phyloP scores from a whole-genome alignment of 2,888 invertebrate genomes.

The Drepana falcataria region DNA sequence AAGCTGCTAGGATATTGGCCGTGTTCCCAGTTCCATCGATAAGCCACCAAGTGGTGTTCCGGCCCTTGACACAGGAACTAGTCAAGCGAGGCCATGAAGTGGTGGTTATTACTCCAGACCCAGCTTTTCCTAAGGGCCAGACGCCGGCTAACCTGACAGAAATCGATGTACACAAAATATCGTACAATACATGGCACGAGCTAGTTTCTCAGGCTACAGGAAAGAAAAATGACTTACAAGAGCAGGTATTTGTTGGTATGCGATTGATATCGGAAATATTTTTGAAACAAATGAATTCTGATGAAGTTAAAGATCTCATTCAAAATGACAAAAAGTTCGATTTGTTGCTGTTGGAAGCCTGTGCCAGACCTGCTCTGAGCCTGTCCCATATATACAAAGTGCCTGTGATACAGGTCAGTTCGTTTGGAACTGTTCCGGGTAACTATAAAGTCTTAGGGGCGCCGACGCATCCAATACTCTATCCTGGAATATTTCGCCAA shows the following conservation, averaged over 20 bases:
- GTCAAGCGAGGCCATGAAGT: slow-evolving; percentile 33
- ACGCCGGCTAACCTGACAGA: slow-evolving; percentile 35
- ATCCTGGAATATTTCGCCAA: slow-evolving; percentile 17
- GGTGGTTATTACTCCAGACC: slow-evolving; percentile 31
- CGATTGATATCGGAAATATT: slow-evolving; percentile 10
- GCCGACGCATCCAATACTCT: slow-evolving; percentile 20
- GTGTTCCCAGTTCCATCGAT: slow-evolving; percentile 32
- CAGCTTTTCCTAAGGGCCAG: slow-evolving; percentile 22
- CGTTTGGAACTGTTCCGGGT: slow-evolving; percentile 22
- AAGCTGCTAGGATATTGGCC: slow-evolving; percentile 25
- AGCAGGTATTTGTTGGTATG: slow-evolving; percentile 6
- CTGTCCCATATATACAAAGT: slow-evolving; percentile 29
- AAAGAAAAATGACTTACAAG: slow-evolving; percentile 6
- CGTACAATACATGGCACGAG: slow-evolving; percentile 24
- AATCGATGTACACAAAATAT: slow-evolving; percentile 37
- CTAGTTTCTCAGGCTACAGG: slow-evolving; percentile 2
- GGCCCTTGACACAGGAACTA: slow-evolving; percentile 30
- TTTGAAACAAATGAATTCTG: slow-evolving; percentile 19
- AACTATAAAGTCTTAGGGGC: slow-evolving; percentile 19
- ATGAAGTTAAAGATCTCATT: slow-evolving; percentile 24
- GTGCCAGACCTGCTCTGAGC: slow-evolving; percentile 16
- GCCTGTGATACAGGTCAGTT: slow-evolving; percentile 35
- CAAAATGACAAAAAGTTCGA: slow-evolving; percentile 27
- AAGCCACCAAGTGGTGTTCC: slow-evolving; percentile 36
- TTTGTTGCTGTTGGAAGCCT: slow-evolving; percentile 33